phyloP scores from a whole-genome alignment of 1,140 invertebrate genomes.

The Notospermus geniculatus region DNA sequence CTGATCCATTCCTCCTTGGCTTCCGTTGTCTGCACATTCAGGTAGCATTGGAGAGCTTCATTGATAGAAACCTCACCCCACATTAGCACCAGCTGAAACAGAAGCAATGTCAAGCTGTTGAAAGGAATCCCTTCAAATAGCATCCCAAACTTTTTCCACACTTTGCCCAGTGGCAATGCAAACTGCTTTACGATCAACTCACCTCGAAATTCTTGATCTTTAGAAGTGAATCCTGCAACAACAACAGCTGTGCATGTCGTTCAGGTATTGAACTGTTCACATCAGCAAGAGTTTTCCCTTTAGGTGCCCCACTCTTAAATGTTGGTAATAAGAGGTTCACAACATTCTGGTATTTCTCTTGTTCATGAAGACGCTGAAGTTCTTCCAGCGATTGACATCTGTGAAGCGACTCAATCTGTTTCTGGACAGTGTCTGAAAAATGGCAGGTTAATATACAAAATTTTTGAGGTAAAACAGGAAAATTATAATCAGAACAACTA shows the following conservation, averaged over 20 bases:
- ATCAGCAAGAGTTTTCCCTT: neutral
- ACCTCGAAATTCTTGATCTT: constrained; percentile 56
- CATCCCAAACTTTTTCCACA: too few relatives aligned
- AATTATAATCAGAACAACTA: too few relatives aligned
- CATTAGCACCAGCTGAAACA: constrained; percentile 65
- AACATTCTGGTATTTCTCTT: constrained; percentile 49
- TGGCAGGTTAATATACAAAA: neutral
- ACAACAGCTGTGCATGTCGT: constrained; percentile 61
- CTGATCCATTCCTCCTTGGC: constrained; percentile 43
- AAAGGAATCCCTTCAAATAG: too few relatives aligned
- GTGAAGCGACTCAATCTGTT: constrained; percentile 45
- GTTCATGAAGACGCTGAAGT: constrained; percentile 50
- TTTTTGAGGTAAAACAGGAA: too few relatives aligned
- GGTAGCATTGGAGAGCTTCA: constrained; percentile 50
- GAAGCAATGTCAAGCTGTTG: neutral
- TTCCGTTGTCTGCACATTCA: constrained; percentile 29
- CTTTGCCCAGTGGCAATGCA: too few relatives aligned
- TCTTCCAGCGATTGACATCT: constrained; percentile 55
- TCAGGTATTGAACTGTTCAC: constrained; percentile 37
- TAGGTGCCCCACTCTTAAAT: constrained; percentile 26
- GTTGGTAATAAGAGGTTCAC: constrained; percentile 48
- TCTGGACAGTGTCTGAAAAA: constrained; percentile 28
- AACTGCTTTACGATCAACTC: constrained; percentile 16
- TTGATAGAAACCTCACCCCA: constrained; percentile 72
- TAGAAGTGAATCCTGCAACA: constrained; percentile 74